These are phyloP conservation scores for Silurus asotus DNA, from an alignment of 2,113 vertebrate species.

Conservation along the genomic window DNA sequence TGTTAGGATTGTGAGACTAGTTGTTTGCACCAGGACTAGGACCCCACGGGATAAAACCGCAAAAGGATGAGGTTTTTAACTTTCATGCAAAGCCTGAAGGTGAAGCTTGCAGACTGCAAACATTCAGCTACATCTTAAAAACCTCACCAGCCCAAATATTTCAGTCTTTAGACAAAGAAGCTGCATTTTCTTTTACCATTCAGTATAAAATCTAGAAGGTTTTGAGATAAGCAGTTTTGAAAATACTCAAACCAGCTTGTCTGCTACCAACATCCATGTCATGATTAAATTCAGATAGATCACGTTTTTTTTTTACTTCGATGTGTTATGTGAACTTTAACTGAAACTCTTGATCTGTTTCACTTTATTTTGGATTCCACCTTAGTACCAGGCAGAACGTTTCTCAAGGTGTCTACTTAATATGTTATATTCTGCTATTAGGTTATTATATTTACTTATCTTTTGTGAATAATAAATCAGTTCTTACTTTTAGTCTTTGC, in stretches of 20 bases:
- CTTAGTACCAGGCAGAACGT: background rate
- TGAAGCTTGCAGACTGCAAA: background rate
- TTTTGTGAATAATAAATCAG: background rate
- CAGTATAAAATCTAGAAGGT: too few species aligned
- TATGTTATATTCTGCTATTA: background rate
- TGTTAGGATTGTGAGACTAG: background rate
- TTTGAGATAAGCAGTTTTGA: too few species aligned
- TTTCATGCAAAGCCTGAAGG: background rate
- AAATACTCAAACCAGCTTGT: too few species aligned
- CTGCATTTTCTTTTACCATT: background rate
- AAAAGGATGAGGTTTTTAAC: background rate
- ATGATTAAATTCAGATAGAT: too few species aligned
- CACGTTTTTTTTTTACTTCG: too few species aligned
- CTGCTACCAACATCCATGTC: too few species aligned
- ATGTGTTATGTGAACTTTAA: too few species aligned
- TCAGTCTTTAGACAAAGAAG: background rate
- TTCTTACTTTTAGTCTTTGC: background rate
- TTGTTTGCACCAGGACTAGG: background rate
- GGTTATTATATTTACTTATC: background rate
- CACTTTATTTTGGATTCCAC: background rate
- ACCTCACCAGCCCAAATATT: background rate
- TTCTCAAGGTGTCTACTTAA: background rate
- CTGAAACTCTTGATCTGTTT: too few species aligned
- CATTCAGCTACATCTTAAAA: background rate
- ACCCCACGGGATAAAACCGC: background rate